Conservation (phyloP, 2,888 invertebrate genomes). For the Brachyopa scutellaris region DNA sequence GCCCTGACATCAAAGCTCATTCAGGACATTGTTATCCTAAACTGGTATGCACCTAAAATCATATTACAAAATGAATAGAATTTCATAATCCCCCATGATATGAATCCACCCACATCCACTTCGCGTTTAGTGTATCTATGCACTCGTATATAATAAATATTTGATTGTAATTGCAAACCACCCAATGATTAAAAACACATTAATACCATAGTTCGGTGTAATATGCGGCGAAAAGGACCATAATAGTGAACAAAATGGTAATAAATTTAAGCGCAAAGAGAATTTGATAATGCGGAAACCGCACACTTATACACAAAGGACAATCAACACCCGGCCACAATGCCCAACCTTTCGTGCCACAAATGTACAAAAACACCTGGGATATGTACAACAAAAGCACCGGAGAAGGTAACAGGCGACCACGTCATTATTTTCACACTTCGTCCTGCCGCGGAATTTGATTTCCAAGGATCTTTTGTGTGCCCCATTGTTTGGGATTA, state of each 20-base stretch:
- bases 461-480: constrained; percentile 41
- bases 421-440: constrained; percentile 52
- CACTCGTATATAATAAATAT: no score
- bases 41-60: no score
- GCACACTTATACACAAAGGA: constrained; percentile 33
- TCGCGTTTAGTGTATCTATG: no score
- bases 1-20: no score
- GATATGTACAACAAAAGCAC: constrained; percentile 12
- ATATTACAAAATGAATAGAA: no score
- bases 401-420: constrained; percentile 20
- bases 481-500: constrained; percentile 48
- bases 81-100: no score
- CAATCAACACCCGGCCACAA: constrained; percentile 25
- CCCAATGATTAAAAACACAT: constrained; percentile 47
- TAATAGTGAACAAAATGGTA: constrained; percentile 22
- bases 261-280: constrained; percentile 55
- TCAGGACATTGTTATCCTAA: no score
- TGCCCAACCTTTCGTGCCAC: constrained; percentile 19
- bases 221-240: constrained; percentile 36
- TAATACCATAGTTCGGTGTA: constrained; percentile 27
- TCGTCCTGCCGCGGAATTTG: constrained; percentile 16
- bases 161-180: constrained; percentile 58
- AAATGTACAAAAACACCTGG: no score
- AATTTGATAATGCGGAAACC: constrained; percentile 53
- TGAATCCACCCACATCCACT: no score